Percentiles rank a stretch among this genome's conserved stretches.
Evolutionary conservation across 2,113 vertebrate genomes (phyloP).

Genomic region (Fukomys damarensis): DNA sequence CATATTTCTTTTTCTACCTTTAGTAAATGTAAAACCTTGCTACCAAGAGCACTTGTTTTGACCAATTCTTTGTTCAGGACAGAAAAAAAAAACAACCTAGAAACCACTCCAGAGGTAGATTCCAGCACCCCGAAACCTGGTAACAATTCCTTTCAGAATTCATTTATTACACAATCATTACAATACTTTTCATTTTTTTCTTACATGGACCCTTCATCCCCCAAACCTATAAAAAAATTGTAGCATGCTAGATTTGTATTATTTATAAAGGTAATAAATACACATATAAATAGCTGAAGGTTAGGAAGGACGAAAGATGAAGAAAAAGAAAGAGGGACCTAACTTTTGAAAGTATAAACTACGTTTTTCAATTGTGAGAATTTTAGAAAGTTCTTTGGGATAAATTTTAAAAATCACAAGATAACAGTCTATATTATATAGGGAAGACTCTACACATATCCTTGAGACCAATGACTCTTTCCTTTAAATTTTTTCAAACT

Average conservation of each 20-base stretch:
- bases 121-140: not conserved
- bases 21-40: not conserved
- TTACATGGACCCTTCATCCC: not conserved
- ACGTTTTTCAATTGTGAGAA: conserved; percentile 15
- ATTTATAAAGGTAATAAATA: not conserved
- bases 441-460: not conserved
- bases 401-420: not conserved
- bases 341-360: not conserved
- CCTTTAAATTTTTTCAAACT: conserved; percentile 23
- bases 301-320: not conserved
- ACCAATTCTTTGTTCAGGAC: not conserved
- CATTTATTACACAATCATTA: conserved; percentile 13
- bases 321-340: not conserved
- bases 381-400: conserved; percentile 37
- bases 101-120: not conserved
- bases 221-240: conserved; percentile 33
- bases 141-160: not conserved
- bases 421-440: conserved; percentile 25
- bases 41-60: not conserved
- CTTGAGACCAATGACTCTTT: not conserved
- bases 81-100: not conserved
- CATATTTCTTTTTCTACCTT: not conserved
- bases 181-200: conserved; percentile 41
- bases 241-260: not conserved
- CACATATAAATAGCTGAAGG: conserved; percentile 11